Conservation (phyloP, 2,888 invertebrate species). For the Saturnia pavonia region DNA sequence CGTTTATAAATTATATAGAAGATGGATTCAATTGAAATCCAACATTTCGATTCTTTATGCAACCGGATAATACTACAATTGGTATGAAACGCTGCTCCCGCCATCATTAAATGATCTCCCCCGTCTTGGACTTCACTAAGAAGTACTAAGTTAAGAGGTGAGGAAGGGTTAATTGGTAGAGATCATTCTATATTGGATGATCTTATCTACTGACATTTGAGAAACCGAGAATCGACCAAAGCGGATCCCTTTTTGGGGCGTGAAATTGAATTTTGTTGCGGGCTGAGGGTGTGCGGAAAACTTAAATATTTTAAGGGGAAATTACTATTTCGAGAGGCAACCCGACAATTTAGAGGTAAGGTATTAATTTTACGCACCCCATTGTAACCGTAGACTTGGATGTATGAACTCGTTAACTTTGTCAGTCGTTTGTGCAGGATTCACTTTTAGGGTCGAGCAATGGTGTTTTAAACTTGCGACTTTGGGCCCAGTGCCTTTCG, state of each 20-base stretch:
- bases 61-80: constrained; percentile 72
- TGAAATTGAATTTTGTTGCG: constrained; percentile 82
- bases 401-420: constrained; percentile 76
- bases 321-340: constrained; percentile 69
- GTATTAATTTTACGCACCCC: constrained; percentile 79
- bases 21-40: constrained; percentile 75
- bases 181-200: constrained; percentile 57
- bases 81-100: constrained; percentile 49
- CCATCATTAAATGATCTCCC: constrained; percentile 58
- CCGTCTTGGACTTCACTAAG: constrained; percentile 37
- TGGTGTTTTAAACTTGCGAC: constrained; percentile 48
- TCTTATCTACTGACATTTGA: constrained; percentile 75
- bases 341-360: constrained; percentile 68
- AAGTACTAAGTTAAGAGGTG: constrained; percentile 35
- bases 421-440: constrained; percentile 66
- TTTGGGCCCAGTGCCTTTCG: constrained; percentile 29
- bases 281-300: constrained; percentile 72
- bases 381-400: constrained; percentile 65
- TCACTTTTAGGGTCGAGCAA: constrained; percentile 48
- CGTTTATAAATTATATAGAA: constrained; percentile 71
- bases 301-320: constrained; percentile 79
- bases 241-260: constrained; percentile 75
- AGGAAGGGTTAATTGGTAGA: constrained; percentile 48
- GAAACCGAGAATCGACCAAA: constrained; percentile 67
- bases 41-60: constrained; percentile 69